A percentile compares a stretch with the other conserved stretches of the same genome.
These are phyloP conservation scores for Excalfactoria chinensis DNA, from an alignment of 2,113 vertebrate species.

Conservation along the genomic window DNA sequence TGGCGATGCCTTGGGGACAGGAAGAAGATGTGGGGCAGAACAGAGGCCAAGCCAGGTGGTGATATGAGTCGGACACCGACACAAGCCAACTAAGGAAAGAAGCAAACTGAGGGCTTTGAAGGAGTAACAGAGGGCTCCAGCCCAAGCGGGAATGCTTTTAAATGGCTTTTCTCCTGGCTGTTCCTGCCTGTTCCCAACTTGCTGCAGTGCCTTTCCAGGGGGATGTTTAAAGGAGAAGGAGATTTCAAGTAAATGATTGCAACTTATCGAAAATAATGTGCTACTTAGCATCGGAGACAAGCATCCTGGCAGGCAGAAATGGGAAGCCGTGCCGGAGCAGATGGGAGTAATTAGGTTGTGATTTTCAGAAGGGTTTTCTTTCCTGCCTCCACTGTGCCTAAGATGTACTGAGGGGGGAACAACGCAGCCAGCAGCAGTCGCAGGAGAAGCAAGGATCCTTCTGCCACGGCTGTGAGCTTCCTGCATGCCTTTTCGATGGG, in stretches of 20 bases:
- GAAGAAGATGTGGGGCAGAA: not conserved
- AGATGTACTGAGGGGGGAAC: not conserved
- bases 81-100: not conserved
- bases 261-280: constrained; percentile 82
- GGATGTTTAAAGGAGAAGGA: constrained; percentile 77
- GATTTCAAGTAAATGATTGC: constrained; percentile 78
- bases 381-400: constrained; percentile 59
- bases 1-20: not conserved
- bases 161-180: not conserved
- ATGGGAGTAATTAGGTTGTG: constrained; percentile 81
- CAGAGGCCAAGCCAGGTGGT: not conserved
- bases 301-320: constrained; percentile 79
- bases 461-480: not conserved
- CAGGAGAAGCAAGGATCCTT: not conserved
- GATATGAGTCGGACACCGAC: not conserved
- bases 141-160: not conserved
- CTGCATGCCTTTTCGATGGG: not conserved
- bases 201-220: constrained; percentile 68
- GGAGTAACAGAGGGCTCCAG: fast-evolving
- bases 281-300: constrained; percentile 78
- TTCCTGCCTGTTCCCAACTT: constrained; percentile 39
- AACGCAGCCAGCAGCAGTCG: not conserved
- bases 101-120: not conserved
- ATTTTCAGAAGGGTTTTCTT: constrained; percentile 76
- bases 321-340: constrained; percentile 75